Conservation (phyloP, 37 sponge, comb jelly and placozoan species). For the Lycopodina hypogea region DNA sequence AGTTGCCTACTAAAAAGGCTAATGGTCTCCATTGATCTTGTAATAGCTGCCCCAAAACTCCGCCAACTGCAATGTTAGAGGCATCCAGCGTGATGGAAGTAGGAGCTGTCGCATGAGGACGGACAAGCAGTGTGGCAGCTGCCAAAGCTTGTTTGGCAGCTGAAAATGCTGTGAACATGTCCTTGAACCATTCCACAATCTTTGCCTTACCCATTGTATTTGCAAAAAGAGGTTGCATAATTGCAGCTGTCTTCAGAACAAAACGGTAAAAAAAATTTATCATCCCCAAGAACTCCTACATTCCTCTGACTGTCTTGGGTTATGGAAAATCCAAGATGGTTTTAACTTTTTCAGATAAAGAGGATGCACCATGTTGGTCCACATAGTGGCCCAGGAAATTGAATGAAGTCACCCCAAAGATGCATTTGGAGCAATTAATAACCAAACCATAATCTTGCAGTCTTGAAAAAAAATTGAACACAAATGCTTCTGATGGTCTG, state of each 20-base stretch:
- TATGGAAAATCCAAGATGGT: constrained; percentile 3
- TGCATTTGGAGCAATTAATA: too few species aligned
- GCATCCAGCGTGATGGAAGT: neutral
- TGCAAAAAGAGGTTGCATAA: constrained; percentile 39
- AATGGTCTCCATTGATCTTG: neutral
- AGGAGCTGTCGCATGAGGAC: neutral
- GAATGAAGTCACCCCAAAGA: too few species aligned
- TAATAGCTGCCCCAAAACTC: neutral
- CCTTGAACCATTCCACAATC: constrained; percentile 12
- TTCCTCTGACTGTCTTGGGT: constrained; percentile 11
- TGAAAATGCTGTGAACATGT: neutral
- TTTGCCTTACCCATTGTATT: constrained; percentile 24
- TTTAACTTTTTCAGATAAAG: constrained; percentile 17
- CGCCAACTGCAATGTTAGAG: constrained; percentile 8
- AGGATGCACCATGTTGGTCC: too few species aligned
- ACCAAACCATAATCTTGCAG: too few species aligned
- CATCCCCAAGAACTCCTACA: constrained; percentile 40
- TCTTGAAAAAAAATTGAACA: too few species aligned
- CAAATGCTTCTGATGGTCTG: too few species aligned
- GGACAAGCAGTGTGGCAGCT: constrained; percentile 14
- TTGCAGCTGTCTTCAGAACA: constrained; percentile 15
- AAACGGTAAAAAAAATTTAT: constrained; percentile 33
- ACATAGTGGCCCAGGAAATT: too few species aligned
- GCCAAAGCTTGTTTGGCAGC: too few species aligned
- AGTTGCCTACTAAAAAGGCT: constrained; percentile 9